These are phyloP conservation scores for Drosophila sp. DNA, from an alignment of 1,140 invertebrate species.

Conservation along the genomic window DNA sequence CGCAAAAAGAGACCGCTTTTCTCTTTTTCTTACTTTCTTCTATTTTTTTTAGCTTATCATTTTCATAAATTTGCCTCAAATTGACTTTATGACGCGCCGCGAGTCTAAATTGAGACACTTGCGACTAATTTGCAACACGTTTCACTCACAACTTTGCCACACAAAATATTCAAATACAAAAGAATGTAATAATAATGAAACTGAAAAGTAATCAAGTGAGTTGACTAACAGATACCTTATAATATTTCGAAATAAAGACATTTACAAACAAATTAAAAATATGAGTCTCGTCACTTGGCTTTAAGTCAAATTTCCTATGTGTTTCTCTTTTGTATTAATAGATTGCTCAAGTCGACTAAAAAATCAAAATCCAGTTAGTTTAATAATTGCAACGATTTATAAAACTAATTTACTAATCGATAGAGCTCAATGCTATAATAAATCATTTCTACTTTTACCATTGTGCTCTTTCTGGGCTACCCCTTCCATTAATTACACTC, in stretches of 20 bases:
- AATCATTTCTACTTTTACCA: too few relatives aligned
- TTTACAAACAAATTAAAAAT: too few relatives aligned
- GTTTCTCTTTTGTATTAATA: too few relatives aligned
- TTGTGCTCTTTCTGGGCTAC: background rate
- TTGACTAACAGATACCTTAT: background rate
- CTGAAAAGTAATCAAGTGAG: background rate
- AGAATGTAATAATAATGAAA: constrained; percentile 10
- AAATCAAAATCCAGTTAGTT: too few relatives aligned
- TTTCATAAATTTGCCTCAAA: constrained; percentile 74
- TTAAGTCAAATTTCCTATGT: too few relatives aligned
- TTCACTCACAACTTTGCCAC: constrained; percentile 57
- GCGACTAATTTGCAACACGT: constrained; percentile 77
- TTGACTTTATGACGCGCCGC: constrained; percentile 42
- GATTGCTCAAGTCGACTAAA: too few relatives aligned
- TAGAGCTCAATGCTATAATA: background rate
- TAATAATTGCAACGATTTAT: too few relatives aligned
- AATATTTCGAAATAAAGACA: background rate
- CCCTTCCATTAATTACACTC: background rate
- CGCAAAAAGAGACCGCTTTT: constrained; percentile 18
- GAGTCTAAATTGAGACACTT: constrained; percentile 65
- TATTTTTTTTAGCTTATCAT: constrained; percentile 14
- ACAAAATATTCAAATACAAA: constrained; percentile 20
- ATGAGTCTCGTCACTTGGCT: too few relatives aligned
- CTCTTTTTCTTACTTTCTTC: background rate
- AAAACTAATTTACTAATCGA: too few relatives aligned